Evolutionary conservation across 2,888 invertebrate species (phyloP).

Genomic region (Melinaea marsaeus): DNA sequence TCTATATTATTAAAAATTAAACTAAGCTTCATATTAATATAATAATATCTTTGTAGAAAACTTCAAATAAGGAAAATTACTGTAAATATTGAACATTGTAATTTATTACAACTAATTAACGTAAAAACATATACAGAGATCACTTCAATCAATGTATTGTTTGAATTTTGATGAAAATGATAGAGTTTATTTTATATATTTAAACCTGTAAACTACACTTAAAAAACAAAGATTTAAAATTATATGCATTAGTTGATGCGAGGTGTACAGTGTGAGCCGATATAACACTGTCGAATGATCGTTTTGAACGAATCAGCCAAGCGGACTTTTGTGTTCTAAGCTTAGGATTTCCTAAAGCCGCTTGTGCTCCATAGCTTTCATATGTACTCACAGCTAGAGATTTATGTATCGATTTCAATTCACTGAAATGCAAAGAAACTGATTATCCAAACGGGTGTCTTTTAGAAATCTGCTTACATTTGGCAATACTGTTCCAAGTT

Average conservation of each 20-base stretch:
- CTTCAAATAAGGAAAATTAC: no score
- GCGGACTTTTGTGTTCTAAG: conserved; percentile 55
- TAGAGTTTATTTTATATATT: no score
- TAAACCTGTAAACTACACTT: background rate
- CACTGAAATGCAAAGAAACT: conserved; percentile 23
- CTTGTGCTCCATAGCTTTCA: conserved; percentile 24
- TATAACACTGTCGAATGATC: conserved; percentile 37
- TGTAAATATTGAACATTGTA: no score
- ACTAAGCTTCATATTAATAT: no score
- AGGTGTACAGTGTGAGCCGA: background rate
- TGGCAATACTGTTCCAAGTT: background rate
- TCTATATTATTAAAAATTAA: background rate
- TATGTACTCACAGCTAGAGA: conserved; percentile 17
- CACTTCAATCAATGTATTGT: no score
- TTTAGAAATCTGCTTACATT: background rate
- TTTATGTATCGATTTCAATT: conserved; percentile 30
- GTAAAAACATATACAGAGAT: no score
- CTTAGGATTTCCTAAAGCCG: conserved; percentile 50
- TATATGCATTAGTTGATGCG: background rate
- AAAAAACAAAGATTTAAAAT: background rate
- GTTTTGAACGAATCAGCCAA: conserved; percentile 50
- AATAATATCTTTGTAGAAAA: no score
- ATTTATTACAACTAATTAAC: no score
- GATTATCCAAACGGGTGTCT: conserved; percentile 7
- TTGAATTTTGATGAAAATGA: no score